These are phyloP conservation scores for Octopus sinensis DNA, from an alignment of 1,140 invertebrate genomes.

Conservation along the genomic window DNA sequence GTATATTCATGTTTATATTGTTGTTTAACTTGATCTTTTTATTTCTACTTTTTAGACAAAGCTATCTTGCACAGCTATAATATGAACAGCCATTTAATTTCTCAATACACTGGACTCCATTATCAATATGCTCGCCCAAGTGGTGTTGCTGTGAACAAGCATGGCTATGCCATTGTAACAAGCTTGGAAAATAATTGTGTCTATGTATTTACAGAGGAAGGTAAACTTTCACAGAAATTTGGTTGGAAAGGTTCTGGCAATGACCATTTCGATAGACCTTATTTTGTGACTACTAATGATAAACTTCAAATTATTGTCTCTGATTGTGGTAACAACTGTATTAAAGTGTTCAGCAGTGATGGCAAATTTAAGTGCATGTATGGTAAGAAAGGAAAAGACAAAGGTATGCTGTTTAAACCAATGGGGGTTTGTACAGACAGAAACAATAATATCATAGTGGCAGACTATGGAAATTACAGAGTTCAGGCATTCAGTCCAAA, in stretches of 20 bases:
- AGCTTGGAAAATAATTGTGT: constrained; percentile 82
- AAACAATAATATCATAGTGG: constrained; percentile 93
- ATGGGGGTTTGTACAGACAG: constrained; percentile 96
- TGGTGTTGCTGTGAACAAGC: constrained; percentile 39
- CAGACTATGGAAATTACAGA: constrained; percentile 94
- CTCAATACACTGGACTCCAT: constrained; percentile 38
- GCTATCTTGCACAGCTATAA: constrained; percentile 42
- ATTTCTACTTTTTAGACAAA: constrained; percentile 11
- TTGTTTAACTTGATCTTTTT: neutral
- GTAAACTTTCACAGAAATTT: constrained; percentile 95
- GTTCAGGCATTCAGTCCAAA: constrained; percentile 83
- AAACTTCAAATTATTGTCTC: constrained; percentile 48
- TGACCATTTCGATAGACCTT: constrained; percentile 60
- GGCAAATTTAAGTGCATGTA: constrained; percentile 49
- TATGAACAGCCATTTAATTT: constrained; percentile 36
- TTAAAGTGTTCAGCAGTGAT: constrained; percentile 45
- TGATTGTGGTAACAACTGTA: constrained; percentile 45
- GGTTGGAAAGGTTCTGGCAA: constrained; percentile 86
- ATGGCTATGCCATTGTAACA: constrained; percentile 42
- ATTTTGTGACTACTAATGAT: constrained; percentile 39
- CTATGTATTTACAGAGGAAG: constrained; percentile 95
- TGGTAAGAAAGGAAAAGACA: constrained; percentile 34
- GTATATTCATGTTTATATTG: no score
- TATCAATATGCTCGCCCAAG: constrained; percentile 46
- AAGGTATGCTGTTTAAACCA: constrained; percentile 82